Evolutionary conservation across 2,797 vertebrate species (phyloP), one percentile per base, ranked within the genome.

Genomic region (Coreius guichenoti): DNA sequence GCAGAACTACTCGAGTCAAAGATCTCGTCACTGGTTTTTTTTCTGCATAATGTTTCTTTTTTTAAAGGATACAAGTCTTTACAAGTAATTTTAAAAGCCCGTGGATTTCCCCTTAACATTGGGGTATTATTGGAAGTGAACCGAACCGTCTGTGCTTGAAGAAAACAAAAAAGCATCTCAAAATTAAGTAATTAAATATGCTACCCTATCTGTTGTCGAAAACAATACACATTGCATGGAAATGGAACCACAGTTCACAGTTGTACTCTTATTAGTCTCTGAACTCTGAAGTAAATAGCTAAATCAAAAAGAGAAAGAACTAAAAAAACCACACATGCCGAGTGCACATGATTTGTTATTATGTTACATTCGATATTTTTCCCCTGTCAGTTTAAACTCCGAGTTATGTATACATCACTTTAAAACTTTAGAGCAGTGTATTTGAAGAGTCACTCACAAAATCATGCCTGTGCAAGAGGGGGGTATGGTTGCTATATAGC

Each of bases 381-480:
- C 33, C 73, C 51, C 79, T 86, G 84, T 86, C 86, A 83, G 51
- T 88, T 76, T 75, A 83, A 77, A 68, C 80, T 81, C 83, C 6
- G 68, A 65, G 83, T 86, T 80, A 49, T 88, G 79, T 84, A 85
- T 87, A 84, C 86, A 86, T 85, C 33, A 36, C 45, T 72, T 77
- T 86, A 76, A 87, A 83, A 80, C 86, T 87, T 89, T 83, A 86
- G 56, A 83, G 83, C 82, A 76, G 83, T 87, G 69, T 21, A 85
- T 90, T 89, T 88, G 79, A 86, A 87, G 58, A 90, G 83, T 85
- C 69, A 83, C 80, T 87, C 80, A 67, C 61, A 86, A 88, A 85
- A 72, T 87, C 79, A 86, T 86, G 89, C 69, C 80, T 81, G 79
- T 78, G 86, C 47, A 73, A 75, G 70, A 81, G 33, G 61, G 79